phyloP scores from a whole-genome alignment of 2,888 invertebrate species.

The Epinotia ramella region DNA sequence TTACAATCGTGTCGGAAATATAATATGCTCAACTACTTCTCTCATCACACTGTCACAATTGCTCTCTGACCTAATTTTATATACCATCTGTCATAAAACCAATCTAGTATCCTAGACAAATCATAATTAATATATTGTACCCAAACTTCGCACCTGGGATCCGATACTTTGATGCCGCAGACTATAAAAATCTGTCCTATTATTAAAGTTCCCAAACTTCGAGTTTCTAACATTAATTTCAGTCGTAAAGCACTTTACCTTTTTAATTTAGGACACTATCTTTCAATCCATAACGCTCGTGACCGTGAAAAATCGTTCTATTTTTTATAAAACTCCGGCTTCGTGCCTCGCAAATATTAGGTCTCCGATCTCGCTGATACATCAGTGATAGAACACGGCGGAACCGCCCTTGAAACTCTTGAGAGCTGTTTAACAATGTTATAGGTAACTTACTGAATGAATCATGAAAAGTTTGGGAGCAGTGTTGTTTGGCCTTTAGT shows the following conservation, averaged over 20 bases:
- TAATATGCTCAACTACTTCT: too few species aligned
- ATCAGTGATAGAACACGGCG: conserved; percentile 31
- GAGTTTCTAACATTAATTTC: neutral
- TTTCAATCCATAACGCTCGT: neutral
- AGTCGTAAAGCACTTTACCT: neutral
- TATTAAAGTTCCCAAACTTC: neutral
- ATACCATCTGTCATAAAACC: neutral
- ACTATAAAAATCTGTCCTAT: neutral
- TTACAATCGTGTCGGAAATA: too few species aligned
- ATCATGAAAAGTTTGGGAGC: neutral
- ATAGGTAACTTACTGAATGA: conserved; percentile 5
- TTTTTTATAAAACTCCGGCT: neutral
- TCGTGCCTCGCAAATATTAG: conserved; percentile 20
- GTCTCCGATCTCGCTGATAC: conserved; percentile 18
- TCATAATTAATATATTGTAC: neutral
- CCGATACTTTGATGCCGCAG: neutral
- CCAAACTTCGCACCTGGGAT: neutral
- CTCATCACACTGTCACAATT: too few species aligned
- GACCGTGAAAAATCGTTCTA: neutral
- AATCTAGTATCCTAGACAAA: neutral
- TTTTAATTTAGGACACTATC: neutral
- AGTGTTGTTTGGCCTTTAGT: neutral
- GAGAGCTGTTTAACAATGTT: neutral
- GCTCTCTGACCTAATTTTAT: too few species aligned
- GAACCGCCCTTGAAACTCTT: conserved; percentile 2